A percentile compares a stretch with the other conserved stretches of the same genome.
Evolutionary conservation across 2,888 invertebrate genomes (phyloP).

Genomic region (Hydraecia micacea): DNA sequence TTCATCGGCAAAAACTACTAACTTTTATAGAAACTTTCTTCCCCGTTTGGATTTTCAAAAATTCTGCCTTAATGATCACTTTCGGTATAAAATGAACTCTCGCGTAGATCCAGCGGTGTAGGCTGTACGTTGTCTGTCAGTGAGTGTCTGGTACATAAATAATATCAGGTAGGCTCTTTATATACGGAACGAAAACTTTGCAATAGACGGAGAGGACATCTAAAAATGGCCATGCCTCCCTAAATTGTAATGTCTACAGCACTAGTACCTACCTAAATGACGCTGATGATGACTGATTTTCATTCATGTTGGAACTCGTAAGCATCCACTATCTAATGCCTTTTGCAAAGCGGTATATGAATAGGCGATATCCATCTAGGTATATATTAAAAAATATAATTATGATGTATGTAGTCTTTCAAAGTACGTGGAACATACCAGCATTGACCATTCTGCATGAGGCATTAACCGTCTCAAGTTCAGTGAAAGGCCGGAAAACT

Average conservation of each 20-base stretch:
- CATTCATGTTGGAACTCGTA: not conserved
- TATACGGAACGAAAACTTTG: not conserved
- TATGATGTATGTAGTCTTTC: not conserved
- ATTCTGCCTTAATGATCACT: not conserved
- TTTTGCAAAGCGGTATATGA: not conserved
- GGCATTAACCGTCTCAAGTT: slow-evolving; percentile 56
- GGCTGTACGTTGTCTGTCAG: not conserved
- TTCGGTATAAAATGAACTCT: not conserved
- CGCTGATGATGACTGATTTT: not conserved
- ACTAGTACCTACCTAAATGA: not conserved
- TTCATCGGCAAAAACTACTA: not conserved
- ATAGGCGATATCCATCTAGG: not conserved
- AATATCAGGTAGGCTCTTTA: not conserved
- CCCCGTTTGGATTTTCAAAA: not conserved
- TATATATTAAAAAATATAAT: not conserved
- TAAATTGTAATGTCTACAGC: not conserved
- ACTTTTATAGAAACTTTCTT: not conserved
- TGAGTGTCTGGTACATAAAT: too few relatives aligned
- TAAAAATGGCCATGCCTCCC: not conserved
- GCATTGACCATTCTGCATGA: slow-evolving; percentile 55
- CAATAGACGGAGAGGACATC: not conserved
- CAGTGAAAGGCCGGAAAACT: slow-evolving; percentile 80
- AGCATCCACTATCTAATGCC: not conserved
- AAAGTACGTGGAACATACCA: not conserved
- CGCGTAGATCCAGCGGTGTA: not conserved